Conservation (phyloP, 2,888 invertebrate genomes). For the Carcina quercana region DNA sequence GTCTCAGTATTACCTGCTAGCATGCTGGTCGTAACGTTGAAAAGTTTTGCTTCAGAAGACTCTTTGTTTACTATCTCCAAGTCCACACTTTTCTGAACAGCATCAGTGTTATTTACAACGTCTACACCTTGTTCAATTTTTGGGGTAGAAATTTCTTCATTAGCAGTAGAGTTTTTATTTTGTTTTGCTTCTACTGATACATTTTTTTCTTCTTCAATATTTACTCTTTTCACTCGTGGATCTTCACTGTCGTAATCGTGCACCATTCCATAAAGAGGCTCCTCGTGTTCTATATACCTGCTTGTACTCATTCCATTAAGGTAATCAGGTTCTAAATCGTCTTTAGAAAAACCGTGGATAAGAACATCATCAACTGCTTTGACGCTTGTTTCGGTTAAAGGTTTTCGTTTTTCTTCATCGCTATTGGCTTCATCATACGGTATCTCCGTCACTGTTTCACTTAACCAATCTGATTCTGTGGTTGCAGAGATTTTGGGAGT, state of each 20-base stretch:
- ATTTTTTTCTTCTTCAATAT: slow-evolving; percentile 31
- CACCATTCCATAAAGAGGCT: slow-evolving; percentile 44
- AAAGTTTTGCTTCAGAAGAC: not conserved
- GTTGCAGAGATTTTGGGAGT: slow-evolving; percentile 18
- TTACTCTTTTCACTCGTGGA: slow-evolving; percentile 47
- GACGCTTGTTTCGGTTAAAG: slow-evolving; percentile 33
- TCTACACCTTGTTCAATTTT: too few relatives aligned
- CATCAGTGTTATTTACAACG: too few relatives aligned
- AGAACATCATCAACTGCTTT: slow-evolving; percentile 45
- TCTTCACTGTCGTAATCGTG: slow-evolving; percentile 57
- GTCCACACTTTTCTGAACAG: too few relatives aligned
- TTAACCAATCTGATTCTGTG: slow-evolving; percentile 55
- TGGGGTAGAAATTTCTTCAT: not conserved
- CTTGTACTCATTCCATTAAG: slow-evolving; percentile 41
- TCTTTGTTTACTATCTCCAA: not conserved
- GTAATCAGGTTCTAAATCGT: slow-evolving; percentile 62
- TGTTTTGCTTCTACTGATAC: slow-evolving; percentile 11
- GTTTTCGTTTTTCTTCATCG: slow-evolving; percentile 38
- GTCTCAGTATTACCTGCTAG: not conserved
- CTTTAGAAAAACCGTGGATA: slow-evolving; percentile 34
- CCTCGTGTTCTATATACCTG: slow-evolving; percentile 40
- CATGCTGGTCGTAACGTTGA: not conserved
- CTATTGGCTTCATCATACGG: slow-evolving; percentile 38
- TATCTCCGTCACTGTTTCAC: slow-evolving; percentile 48
- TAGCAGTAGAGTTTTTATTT: slow-evolving; percentile 11